A percentile compares a stretch with the other conserved stretches of the same genome.
Conservation (phyloP, 2,888 invertebrate species). For the Cheilosia grossa region DNA sequence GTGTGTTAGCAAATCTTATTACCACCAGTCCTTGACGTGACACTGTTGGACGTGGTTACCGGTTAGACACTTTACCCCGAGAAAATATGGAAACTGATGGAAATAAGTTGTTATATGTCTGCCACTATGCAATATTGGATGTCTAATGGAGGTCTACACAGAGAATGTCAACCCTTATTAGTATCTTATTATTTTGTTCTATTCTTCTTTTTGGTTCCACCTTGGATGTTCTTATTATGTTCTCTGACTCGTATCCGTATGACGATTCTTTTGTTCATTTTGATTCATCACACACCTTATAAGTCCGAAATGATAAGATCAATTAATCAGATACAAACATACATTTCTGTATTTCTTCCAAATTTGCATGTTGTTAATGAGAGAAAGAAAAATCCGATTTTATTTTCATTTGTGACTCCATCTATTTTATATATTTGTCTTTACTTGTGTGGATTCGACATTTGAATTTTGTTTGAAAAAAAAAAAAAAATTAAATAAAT, state of each 20-base stretch:
- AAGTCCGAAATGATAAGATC: not conserved
- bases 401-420: constrained; percentile 24
- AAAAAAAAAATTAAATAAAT: constrained; percentile 20
- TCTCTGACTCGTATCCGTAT: constrained; percentile 4
- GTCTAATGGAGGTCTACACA: not conserved
- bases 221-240: not conserved
- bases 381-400: constrained; percentile 34
- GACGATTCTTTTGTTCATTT: constrained; percentile 3
- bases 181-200: not conserved
- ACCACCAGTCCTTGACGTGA: not conserved
- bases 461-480: constrained; percentile 29
- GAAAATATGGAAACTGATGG: not conserved
- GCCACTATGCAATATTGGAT: not conserved
- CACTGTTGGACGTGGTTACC: not conserved
- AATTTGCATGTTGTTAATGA: constrained; percentile 43
- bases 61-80: not conserved
- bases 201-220: not conserved
- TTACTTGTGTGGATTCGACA: constrained; percentile 34
- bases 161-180: not conserved
- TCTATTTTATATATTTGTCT: constrained; percentile 35
- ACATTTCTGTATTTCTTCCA: not conserved
- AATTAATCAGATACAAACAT: not conserved
- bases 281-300: constrained; percentile 11
- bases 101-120: not conserved
- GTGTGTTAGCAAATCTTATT: not conserved